A percentile compares a stretch with the other conserved stretches of the same genome.
Conservation (phyloP, 2,113 vertebrate species). For the Eretmochelys imbricata region DNA sequence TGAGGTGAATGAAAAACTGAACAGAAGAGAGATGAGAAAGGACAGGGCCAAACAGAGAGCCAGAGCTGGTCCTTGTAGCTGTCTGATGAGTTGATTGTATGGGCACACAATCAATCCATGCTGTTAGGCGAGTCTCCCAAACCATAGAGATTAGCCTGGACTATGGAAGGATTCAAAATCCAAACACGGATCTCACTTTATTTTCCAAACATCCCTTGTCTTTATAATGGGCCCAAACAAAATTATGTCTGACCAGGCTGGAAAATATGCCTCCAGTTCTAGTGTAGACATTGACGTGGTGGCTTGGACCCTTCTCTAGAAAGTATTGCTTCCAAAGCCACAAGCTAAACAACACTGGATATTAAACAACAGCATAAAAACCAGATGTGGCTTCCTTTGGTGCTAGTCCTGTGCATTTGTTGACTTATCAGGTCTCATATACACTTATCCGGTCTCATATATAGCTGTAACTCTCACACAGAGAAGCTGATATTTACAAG, state of each 20-base stretch:
- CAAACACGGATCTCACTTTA: neutral
- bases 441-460: neutral
- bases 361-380: neutral
- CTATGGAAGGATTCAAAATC: neutral
- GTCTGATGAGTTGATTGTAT: neutral
- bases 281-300: neutral
- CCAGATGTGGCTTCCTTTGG: neutral
- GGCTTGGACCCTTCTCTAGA: neutral
- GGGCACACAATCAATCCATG: neutral
- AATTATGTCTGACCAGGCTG: neutral
- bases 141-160: neutral
- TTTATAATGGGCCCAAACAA: neutral
- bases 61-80: neutral
- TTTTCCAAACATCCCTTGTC: neutral
- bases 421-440: neutral
- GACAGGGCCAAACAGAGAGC: neutral
- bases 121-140: neutral
- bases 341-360: neutral
- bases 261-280: neutral
- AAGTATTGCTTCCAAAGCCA: neutral
- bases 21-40: neutral
- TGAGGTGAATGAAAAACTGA: neutral
- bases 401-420: neutral
- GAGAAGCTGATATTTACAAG: neutral
- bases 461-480: fast-evolving